Base-by-base conservation (phyloP, 2,888 invertebrate genomes). In the Hirtodrosophila duncani region DNA sequence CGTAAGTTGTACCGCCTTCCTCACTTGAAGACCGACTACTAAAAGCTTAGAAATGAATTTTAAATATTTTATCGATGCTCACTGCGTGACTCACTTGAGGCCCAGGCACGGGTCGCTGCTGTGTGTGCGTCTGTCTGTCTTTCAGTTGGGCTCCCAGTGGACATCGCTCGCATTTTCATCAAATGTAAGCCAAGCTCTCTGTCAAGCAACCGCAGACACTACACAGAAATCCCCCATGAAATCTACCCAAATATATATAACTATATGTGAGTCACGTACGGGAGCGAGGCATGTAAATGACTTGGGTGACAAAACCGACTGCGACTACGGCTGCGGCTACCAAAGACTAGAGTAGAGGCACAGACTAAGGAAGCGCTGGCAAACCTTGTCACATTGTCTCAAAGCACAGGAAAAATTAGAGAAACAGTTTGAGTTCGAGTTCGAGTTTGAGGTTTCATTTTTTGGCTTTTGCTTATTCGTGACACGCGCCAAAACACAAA, bases 21-120 rank as follows among this genome's bases (percentile, higher is more conserved):
- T n/a, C n/a, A n/a, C n/a, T n/a, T n/a, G n/a, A 21, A 30, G 44
- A 44, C 45, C 46, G 56, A 72, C 53, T 65, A 43, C 67, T 63
- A 69, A 71, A 74, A 78, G 77, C 72, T 69, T 67, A 60, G 74
- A 75, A 75, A 80, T 75, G 74, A 75, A 78, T 75, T 80, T 80
- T 75, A 75, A 75, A 75, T 75, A 80, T 81, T 75, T 75, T 75
- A 75, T 75, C 78, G 75, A 62, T 52, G 74, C 58, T 24, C 46
- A 69, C 57, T 61, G 57, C 74, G 74, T 75, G 74, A 75, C 74
- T 79, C 71, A 74, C 62, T 63, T 67, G 56, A 56, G 39, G 31
- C 27, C 41, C 9, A 24, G 8, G 17, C 13, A 17, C 8, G 17
- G 33, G 9, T 11, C 29, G 4, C n/a, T n/a, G n/a, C n/a, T n/a